Evolutionary conservation across 2,113 vertebrate genomes (phyloP).

Genomic region (Neotragus moschatus): DNA sequence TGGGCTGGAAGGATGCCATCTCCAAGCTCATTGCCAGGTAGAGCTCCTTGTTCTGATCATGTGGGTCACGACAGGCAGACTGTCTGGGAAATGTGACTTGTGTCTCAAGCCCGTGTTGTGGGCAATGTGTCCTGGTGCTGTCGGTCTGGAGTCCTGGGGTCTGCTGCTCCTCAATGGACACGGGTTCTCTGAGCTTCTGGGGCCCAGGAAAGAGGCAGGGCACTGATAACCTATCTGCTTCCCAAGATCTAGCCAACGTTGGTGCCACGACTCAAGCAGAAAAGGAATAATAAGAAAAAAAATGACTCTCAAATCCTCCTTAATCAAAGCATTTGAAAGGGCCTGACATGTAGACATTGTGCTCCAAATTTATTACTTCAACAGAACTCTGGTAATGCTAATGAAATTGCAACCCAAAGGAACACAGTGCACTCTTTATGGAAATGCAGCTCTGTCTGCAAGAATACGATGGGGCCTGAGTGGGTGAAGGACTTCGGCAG

Average conservation of each 20-base stretch:
- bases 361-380: slow-evolving; percentile 59
- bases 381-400: slow-evolving; percentile 9
- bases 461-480: background rate
- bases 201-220: background rate
- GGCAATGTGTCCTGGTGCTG: background rate
- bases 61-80: background rate
- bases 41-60: background rate
- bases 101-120: background rate
- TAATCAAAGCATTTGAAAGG: slow-evolving; percentile 68
- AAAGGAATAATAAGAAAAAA: slow-evolving; percentile 19
- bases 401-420: background rate
- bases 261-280: background rate
- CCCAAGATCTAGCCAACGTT: background rate
- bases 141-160: rapidly evolving
- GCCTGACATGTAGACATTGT: background rate
- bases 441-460: rapidly evolving
- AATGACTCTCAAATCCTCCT: slow-evolving; percentile 44
- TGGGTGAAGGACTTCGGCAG: background rate
- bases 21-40: background rate
- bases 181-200: background rate
- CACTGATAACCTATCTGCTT: background rate
- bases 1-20: background rate
- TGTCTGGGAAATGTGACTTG: background rate
- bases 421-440: background rate
- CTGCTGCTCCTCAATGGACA: rapidly evolving